These are phyloP conservation scores for Odontamblyopus rebecca DNA, from an alignment of 2,797 vertebrate species.

Conservation along the genomic window DNA sequence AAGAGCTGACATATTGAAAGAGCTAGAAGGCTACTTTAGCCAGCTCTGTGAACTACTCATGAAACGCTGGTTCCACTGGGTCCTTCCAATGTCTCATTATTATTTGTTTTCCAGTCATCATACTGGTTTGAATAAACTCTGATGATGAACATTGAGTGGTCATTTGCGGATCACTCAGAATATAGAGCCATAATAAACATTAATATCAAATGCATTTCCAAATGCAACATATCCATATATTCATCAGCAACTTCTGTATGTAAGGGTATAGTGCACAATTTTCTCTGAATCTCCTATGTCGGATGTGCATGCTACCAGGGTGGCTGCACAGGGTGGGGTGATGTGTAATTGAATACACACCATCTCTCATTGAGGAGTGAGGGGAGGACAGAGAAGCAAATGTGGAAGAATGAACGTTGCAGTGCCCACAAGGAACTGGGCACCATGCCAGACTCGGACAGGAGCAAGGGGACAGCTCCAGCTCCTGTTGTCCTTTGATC, in stretches of 20 bases:
- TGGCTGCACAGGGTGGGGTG: constrained; percentile 46
- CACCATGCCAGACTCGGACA: constrained; percentile 19
- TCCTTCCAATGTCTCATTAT: too few species aligned
- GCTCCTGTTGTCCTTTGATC: constrained; percentile 19
- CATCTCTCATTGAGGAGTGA: constrained; percentile 38
- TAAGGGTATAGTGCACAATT: constrained; percentile 8
- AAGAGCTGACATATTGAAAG: too few species aligned
- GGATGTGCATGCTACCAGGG: constrained; percentile 7
- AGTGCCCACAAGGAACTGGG: constrained; percentile 30
- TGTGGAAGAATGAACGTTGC: constrained; percentile 6
- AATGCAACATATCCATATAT: not conserved
- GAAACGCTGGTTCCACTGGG: too few species aligned
- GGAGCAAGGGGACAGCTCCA: constrained; percentile 26
- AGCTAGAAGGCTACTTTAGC: too few species aligned
- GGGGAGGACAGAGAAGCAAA: constrained; percentile 24
- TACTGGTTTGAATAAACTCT: too few species aligned
- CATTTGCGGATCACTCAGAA: too few species aligned
- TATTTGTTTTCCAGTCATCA: too few species aligned
- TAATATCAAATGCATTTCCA: not conserved
- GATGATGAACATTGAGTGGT: too few species aligned
- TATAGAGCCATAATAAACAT: not conserved
- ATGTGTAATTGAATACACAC: constrained; percentile 60
- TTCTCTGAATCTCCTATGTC: constrained; percentile 28
- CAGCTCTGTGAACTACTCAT: too few species aligned
- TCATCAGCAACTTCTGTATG: not conserved